Evolutionary conservation across 1,140 invertebrate genomes (phyloP).

Genomic region (Atta cephalotes): DNA sequence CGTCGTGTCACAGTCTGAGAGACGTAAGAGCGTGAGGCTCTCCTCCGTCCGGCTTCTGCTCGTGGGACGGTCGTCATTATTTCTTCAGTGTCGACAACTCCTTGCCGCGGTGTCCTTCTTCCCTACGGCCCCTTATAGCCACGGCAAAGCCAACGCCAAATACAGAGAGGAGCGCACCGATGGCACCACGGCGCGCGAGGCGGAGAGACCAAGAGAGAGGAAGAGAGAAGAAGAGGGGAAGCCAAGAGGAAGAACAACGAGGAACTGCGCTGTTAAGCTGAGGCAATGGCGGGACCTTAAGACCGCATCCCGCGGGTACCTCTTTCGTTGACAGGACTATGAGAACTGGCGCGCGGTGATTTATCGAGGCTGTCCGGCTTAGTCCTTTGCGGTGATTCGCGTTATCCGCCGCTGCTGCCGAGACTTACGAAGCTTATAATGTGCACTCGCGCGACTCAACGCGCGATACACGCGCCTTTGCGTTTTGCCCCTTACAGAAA

Average conservation of each 20-base stretch:
- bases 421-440: conserved; percentile 69
- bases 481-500: neutral
- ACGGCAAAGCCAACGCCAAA: conserved; percentile 74
- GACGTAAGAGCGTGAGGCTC: conserved; percentile 52
- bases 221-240: conserved; percentile 23
- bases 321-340: conserved; percentile 77
- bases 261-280: conserved; percentile 71
- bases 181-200: conserved; percentile 21
- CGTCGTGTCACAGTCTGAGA: conserved; percentile 59
- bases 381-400: conserved; percentile 74
- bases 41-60: conserved; percentile 54
- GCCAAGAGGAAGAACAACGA: conserved; percentile 46
- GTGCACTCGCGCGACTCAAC: conserved; percentile 5
- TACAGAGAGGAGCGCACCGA: conserved; percentile 69
- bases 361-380: conserved; percentile 73
- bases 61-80: conserved; percentile 74
- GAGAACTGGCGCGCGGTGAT: conserved; percentile 75
- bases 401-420: conserved; percentile 61
- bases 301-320: conserved; percentile 73
- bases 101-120: conserved; percentile 73
- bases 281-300: conserved; percentile 67
- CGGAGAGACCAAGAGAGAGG: neutral
- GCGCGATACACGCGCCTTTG: conserved; percentile 9
- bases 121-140: conserved; percentile 73
- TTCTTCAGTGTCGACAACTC: conserved; percentile 78